Evolutionary conservation across 2,888 invertebrate genomes (phyloP), one percentile per base, ranked within the genome.

Genomic region (Pseudococcus longispinus): DNA sequence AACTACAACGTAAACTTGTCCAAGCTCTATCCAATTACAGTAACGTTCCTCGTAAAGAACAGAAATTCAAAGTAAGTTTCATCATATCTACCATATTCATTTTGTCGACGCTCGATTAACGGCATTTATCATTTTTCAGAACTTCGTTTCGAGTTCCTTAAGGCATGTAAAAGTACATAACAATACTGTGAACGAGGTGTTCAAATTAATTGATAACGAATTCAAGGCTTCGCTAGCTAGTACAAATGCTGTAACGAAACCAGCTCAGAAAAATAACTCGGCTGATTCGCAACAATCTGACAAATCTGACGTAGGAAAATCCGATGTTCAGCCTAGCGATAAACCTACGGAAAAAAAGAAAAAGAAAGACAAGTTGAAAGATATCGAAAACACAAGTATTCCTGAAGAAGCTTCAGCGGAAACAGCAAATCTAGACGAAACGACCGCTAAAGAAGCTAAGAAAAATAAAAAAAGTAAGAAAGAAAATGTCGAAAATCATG

Each of bases 31-130:
- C 80, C 1, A 84, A 84, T 1, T 88, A 29, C 70, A 44, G 87
- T n/a, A 88, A 88, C 86, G 87, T 88, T 15, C 88, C 88, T 26
- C 86, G 88, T 32, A 88, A 88, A 84, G 87, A 88, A 85, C 29
- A 26, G 29, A 88, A 88, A 85, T 88, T 88, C 13, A 80, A 88
- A 82, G 88, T 88, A 87, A 29, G 29, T 70, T n/a, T 37, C 8
- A 37, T 37, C 8, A 8, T 37, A 37, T 37, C 37, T n/a, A n/a
- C 11, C 74, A 51, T 1, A 51, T n/a, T n/a, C n/a, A 74, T 37
- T 44, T 5, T 55, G 44, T 26, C 26, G 0, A 29, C 6, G 13
- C 20, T n/a, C 18, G 13, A 13, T 37, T 77, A 37, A 42, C 37
- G 11, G 32, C 18, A 60, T 32, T 20, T 3, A 65, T 74, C 44